Percentiles rank a stretch among this genome's conserved stretches.
phyloP scores from a whole-genome alignment of 2,888 invertebrate species.

The Aproaerema taeniolella region DNA sequence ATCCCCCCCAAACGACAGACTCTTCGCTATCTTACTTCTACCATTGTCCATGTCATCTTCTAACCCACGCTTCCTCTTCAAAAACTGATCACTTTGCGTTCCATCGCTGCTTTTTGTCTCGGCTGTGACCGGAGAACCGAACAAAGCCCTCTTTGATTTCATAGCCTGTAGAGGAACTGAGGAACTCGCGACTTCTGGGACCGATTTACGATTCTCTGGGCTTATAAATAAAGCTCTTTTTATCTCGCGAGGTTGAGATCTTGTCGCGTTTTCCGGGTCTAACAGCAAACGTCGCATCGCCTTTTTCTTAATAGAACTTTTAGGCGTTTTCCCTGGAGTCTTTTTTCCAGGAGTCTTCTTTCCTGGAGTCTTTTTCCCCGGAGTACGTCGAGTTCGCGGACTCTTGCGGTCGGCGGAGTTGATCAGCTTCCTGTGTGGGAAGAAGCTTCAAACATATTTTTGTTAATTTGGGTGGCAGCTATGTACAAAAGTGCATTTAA shows the following conservation, averaged over 20 bases:
- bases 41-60: slow-evolving; percentile 51
- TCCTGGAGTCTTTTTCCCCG: slow-evolving; percentile 59
- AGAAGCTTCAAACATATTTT: slow-evolving; percentile 52
- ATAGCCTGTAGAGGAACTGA: slow-evolving; percentile 66
- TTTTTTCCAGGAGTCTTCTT: slow-evolving; percentile 69
- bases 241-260: slow-evolving; percentile 64
- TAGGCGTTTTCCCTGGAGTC: slow-evolving; percentile 77
- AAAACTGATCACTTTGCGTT: slow-evolving; percentile 43
- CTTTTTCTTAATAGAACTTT: slow-evolving; percentile 79
- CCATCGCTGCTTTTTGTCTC: slow-evolving; percentile 55
- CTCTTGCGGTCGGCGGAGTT: slow-evolving; percentile 61
- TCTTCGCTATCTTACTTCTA: slow-evolving; percentile 73
- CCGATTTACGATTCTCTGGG: slow-evolving; percentile 71
- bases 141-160: slow-evolving; percentile 81
- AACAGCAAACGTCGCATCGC: slow-evolving; percentile 63
- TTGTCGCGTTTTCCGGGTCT: slow-evolving; percentile 51
- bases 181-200: slow-evolving; percentile 44
- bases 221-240: slow-evolving; percentile 87
- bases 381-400: slow-evolving; percentile 69
- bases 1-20: slow-evolving; percentile 77
- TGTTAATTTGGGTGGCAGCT: slow-evolving; percentile 30
- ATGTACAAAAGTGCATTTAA: no score
- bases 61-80: slow-evolving; percentile 69
- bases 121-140: slow-evolving; percentile 75
- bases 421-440: slow-evolving; percentile 69